phyloP scores from a whole-genome alignment of 2,113 vertebrate species.

The Pygoscelis adeliae region DNA sequence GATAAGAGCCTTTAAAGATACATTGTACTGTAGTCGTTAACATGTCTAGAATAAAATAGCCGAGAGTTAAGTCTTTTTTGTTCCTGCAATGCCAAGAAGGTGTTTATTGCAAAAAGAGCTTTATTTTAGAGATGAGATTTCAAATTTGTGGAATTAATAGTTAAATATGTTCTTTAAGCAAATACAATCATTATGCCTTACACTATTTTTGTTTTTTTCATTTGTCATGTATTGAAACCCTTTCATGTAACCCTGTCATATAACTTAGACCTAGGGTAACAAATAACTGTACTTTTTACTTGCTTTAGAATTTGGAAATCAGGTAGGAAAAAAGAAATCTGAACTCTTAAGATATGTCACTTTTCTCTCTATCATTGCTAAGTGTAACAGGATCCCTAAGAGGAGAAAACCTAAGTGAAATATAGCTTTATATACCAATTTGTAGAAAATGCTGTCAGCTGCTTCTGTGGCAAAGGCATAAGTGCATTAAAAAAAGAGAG shows the following conservation, averaged over 20 bases:
- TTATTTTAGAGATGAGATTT: neutral
- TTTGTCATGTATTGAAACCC: neutral
- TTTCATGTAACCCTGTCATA: neutral
- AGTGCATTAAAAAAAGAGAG: neutral
- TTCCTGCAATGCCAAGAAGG: neutral
- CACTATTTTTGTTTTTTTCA: neutral
- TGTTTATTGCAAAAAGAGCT: neutral
- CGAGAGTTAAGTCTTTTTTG: neutral
- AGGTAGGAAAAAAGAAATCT: neutral
- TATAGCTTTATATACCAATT: neutral
- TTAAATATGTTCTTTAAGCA: neutral
- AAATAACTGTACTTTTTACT: neutral
- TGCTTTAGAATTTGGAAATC: neutral
- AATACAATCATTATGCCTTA: neutral
- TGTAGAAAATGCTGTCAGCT: neutral
- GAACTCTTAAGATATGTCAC: neutral
- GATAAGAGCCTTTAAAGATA: slow-evolving; percentile 12
- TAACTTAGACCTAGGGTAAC: neutral
- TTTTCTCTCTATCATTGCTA: neutral
- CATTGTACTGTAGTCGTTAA: neutral
- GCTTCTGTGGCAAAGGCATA: neutral
- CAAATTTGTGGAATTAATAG: neutral
- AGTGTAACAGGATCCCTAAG: neutral
- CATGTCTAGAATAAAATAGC: neutral
- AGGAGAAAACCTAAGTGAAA: neutral